Evolutionary conservation across 2,888 invertebrate genomes (phyloP).

Genomic region (Tillus elongatus): DNA sequence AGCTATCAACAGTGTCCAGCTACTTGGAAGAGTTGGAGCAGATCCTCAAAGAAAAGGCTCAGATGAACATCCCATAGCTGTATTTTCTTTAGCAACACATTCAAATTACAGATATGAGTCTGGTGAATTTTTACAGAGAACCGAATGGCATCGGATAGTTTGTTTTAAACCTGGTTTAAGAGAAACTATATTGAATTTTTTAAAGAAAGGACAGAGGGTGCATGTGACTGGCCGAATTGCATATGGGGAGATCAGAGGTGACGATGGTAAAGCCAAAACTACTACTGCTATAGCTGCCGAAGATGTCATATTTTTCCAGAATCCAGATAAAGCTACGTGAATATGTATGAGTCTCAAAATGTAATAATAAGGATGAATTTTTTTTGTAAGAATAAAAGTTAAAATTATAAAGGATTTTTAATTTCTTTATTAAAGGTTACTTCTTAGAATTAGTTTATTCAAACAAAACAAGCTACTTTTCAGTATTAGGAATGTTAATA

Average conservation of each 20-base stretch:
- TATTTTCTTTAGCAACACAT: conserved; percentile 86
- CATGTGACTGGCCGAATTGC: conserved; percentile 73
- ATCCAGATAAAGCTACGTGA: too few species aligned
- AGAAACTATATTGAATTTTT: conserved; percentile 65
- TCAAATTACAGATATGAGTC: conserved; percentile 64
- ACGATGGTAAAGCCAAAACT: conserved; percentile 59
- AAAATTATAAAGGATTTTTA: too few species aligned
- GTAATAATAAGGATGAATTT: too few species aligned
- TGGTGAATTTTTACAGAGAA: conserved; percentile 74
- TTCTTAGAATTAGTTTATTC: too few species aligned
- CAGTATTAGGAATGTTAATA: too few species aligned
- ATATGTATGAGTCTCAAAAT: too few species aligned
- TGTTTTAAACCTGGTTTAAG: conserved; percentile 78
- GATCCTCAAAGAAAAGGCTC: conserved; percentile 80
- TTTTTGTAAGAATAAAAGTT: too few species aligned
- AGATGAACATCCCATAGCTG: conserved; percentile 73
- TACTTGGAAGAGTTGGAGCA: conserved; percentile 81
- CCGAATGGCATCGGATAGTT: conserved; percentile 86
- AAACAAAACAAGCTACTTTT: too few species aligned
- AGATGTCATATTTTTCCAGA: conserved; percentile 73
- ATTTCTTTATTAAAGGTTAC: too few species aligned
- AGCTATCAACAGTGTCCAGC: conserved; percentile 77
- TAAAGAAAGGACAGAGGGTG: conserved; percentile 80
- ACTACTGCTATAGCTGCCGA: conserved; percentile 81
- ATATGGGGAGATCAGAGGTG: conserved; percentile 76